Evolutionary conservation across 2,113 vertebrate species (phyloP).

Genomic region (Acrocephalus arundinaceus): DNA sequence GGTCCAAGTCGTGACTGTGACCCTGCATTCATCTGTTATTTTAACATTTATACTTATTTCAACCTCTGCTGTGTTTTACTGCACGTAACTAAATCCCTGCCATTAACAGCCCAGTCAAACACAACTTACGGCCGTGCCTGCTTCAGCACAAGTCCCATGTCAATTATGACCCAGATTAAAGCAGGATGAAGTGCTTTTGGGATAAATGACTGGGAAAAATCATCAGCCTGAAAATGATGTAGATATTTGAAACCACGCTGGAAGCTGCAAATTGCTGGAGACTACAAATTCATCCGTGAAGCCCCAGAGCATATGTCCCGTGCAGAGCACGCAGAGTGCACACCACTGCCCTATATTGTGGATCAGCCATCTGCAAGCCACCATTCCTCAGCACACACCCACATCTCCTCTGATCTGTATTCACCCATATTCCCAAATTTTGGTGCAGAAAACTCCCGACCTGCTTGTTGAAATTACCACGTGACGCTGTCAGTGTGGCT

Average conservation of each 20-base stretch:
- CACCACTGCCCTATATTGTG: not conserved
- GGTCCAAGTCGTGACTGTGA: not conserved
- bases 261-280: not conserved
- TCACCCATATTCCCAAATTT: not conserved
- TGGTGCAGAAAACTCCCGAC: not conserved
- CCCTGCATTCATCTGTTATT: not conserved
- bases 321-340: not conserved
- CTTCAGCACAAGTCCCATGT: not conserved
- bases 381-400: not conserved
- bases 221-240: slow-evolving; percentile 47
- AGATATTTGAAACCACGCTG: not conserved
- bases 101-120: not conserved
- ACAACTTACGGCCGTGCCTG: not conserved
- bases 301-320: not conserved
- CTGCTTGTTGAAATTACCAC: not conserved
- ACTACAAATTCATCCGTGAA: slow-evolving; percentile 20
- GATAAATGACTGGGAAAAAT: slow-evolving; percentile 44
- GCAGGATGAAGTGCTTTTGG: slow-evolving; percentile 18
- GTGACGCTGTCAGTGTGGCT: rapidly evolving
- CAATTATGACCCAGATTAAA: slow-evolving; percentile 55
- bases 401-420: rapidly evolving
- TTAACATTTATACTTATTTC: not conserved
- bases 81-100: not conserved
- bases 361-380: not conserved
- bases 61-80: slow-evolving; percentile 1